These are phyloP conservation scores for Cossypha dichroa DNA, from an alignment of 2,797 vertebrate genomes.

Conservation along the genomic window DNA sequence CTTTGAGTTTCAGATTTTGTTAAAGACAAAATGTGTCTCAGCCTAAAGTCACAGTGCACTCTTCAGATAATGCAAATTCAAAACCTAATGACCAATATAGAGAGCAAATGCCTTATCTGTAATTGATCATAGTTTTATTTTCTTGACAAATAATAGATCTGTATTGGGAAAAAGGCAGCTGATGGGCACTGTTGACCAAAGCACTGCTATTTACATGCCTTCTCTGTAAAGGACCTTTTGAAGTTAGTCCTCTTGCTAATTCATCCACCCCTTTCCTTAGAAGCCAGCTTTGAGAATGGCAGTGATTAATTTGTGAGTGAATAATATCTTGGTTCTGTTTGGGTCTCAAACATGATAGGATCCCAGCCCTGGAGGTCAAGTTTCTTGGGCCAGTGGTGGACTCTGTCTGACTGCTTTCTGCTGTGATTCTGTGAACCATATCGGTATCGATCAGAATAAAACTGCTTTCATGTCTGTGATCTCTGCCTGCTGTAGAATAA, in stretches of 20 bases:
- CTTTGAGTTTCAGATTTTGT: neutral
- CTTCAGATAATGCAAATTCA: neutral
- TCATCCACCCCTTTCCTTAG: neutral
- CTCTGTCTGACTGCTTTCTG: conserved; percentile 37
- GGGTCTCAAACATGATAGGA: neutral
- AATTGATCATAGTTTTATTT: neutral
- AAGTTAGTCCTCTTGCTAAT: neutral
- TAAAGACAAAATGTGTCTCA: neutral
- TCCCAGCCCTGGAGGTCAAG: neutral
- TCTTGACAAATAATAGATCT: neutral
- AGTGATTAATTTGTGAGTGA: neutral
- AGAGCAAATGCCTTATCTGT: conserved; percentile 4
- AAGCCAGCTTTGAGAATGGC: neutral
- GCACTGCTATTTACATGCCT: conserved; percentile 6
- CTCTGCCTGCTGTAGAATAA: neutral
- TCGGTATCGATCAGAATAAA: neutral
- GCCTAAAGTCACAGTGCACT: neutral
- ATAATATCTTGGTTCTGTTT: conserved; percentile 2
- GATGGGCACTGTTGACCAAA: conserved; percentile 34
- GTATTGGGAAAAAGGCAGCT: neutral
- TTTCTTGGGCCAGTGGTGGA: neutral
- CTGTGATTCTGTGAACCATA: neutral
- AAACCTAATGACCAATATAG: neutral
- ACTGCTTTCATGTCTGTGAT: neutral
- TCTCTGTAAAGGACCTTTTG: neutral